Conservation (phyloP, 92 coral and sea anemone genomes). For the Heteractis magnifica region DNA sequence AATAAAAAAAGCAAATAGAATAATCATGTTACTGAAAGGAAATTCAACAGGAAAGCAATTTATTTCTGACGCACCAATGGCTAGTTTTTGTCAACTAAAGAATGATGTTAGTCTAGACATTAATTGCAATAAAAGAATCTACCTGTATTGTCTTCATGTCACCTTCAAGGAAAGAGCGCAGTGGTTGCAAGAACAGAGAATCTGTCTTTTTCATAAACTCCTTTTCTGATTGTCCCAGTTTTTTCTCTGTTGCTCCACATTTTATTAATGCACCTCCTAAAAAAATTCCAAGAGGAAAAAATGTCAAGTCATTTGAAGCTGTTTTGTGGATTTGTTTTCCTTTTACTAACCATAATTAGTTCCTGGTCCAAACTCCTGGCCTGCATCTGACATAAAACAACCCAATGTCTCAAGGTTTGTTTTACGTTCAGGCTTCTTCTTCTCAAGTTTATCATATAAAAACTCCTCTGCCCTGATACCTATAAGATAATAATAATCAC, state of each 20-base stretch:
- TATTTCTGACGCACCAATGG: too few species aligned
- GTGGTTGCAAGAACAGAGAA: conserved; percentile 77
- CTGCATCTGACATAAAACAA: conserved; percentile 84
- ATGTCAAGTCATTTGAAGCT: background rate
- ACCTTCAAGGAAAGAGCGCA: conserved; percentile 77
- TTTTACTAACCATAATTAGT: conserved; percentile 81
- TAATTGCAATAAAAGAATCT: background rate
- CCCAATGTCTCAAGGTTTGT: conserved; percentile 87
- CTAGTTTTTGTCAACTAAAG: background rate
- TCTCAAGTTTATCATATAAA: conserved; percentile 79
- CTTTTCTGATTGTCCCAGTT: conserved; percentile 84
- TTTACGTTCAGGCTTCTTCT: conserved; percentile 80
- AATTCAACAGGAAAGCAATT: too few species aligned
- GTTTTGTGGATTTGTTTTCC: too few species aligned
- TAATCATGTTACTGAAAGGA: too few species aligned
- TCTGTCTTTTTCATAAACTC: conserved; percentile 86
- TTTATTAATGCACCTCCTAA: conserved; percentile 91
- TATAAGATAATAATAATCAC: conserved; percentile 4
- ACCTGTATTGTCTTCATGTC: conserved; percentile 95
- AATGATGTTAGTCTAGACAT: too few species aligned
- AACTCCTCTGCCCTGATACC: conserved; percentile 90
- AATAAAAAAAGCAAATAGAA: background rate
- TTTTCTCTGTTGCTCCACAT: conserved; percentile 84
- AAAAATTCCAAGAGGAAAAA: conserved; percentile 4
- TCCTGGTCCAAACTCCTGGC: conserved; percentile 96